Conservation (phyloP, 1,140 invertebrate species). For the Anthonomus grandis region DNA sequence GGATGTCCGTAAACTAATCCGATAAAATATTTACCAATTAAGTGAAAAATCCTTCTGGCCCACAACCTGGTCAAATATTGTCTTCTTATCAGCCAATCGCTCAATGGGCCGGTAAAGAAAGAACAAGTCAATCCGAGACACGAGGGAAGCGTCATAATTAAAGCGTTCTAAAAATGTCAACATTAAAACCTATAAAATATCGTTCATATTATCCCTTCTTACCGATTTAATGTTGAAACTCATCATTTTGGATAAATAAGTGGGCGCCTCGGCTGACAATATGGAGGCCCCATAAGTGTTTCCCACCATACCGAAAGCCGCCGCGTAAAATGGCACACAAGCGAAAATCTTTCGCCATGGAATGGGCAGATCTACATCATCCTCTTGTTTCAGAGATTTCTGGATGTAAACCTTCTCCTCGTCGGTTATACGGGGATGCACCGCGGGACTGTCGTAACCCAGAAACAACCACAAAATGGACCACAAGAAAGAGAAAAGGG, state of each 20-base stretch:
- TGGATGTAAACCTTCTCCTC: conserved; percentile 65
- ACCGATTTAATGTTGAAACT: conserved; percentile 58
- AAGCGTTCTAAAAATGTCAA: conserved; percentile 68
- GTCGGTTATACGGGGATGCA: conserved; percentile 29
- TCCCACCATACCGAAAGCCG: conserved; percentile 69
- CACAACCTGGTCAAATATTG: conserved; percentile 52
- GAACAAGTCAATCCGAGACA: conserved; percentile 64
- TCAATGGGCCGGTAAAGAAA: conserved; percentile 60
- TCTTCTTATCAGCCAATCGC: conserved; percentile 60
- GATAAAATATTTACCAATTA: conserved; percentile 57
- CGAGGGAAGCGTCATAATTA: conserved; percentile 75
- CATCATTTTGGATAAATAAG: conserved; percentile 61
- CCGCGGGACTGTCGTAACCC: conserved; percentile 9
- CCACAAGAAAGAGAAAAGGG: neutral
- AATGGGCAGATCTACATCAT: conserved; percentile 38
- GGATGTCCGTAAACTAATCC: too few relatives aligned
- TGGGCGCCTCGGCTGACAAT: conserved; percentile 85
- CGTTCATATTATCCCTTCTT: conserved; percentile 53
- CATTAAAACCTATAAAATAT: conserved; percentile 61
- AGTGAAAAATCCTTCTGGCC: conserved; percentile 63
- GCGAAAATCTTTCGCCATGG: conserved; percentile 23
- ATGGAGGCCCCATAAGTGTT: conserved; percentile 93
- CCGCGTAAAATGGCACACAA: conserved; percentile 12
- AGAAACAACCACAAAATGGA: conserved; percentile 14
- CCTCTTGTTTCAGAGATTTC: conserved; percentile 46